Evolutionary conservation across 2,888 invertebrate genomes (phyloP).

Genomic region (Cephus pygmeus): DNA sequence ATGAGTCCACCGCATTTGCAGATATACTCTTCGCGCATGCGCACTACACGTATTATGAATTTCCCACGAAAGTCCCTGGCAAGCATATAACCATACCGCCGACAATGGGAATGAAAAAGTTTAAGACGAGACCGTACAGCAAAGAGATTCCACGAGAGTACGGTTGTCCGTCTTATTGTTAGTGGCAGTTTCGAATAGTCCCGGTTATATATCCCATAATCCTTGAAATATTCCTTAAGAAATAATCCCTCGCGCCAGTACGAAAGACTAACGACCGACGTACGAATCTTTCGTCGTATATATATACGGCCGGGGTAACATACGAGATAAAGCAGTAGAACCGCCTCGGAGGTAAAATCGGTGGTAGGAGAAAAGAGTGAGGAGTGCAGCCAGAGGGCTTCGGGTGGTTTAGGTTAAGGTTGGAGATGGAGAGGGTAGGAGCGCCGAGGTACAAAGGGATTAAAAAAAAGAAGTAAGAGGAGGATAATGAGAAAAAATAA

Average conservation of each 20-base stretch:
- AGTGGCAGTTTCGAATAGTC: not conserved
- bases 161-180: not conserved
- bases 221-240: conserved; percentile 43
- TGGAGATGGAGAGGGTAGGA: conserved; percentile 15
- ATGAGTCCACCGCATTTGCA: conserved; percentile 29
- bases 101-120: not conserved
- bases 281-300: conserved; percentile 11
- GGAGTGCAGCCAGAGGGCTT: not conserved
- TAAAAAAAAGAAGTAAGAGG: conserved; percentile 15
- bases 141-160: not conserved
- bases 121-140: not conserved
- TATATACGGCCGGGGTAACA: conserved; percentile 3
- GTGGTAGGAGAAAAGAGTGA: conserved; percentile 14
- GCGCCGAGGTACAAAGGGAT: conserved; percentile 15
- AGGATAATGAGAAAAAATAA: conserved; percentile 29
- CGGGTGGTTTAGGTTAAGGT: not conserved
- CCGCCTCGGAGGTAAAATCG: conserved; percentile 21
- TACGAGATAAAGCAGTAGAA: conserved; percentile 40
- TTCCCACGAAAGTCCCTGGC: not conserved
- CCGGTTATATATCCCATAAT: conserved; percentile 27
- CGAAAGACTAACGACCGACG: conserved; percentile 26
- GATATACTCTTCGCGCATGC: conserved; percentile 11
- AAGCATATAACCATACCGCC: not conserved
- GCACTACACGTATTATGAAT: not conserved
- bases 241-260: not conserved